Conservation (phyloP, 1,140 invertebrate genomes). For the Heliconius hewitsoni region DNA sequence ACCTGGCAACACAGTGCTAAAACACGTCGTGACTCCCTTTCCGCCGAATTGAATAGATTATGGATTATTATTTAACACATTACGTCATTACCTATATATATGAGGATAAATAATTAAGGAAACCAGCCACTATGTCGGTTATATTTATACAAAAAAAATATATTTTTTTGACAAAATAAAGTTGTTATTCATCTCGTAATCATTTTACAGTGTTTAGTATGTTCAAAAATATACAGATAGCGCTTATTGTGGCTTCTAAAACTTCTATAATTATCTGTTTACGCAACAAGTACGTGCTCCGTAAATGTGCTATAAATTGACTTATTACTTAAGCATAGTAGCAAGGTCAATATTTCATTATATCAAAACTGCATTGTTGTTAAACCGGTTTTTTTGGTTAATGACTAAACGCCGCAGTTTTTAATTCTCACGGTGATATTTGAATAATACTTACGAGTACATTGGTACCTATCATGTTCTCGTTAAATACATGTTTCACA, state of each 20-base stretch:
- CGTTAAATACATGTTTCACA: neutral
- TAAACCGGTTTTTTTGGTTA: neutral
- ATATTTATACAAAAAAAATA: no score
- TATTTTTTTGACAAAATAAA: neutral
- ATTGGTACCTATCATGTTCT: neutral
- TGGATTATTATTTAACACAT: no score
- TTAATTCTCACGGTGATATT: neutral
- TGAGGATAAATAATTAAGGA: no score
- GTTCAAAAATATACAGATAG: neutral
- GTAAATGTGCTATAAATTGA: conserved; percentile 33
- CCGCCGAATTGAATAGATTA: no score
- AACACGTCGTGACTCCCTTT: no score
- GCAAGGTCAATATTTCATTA: conserved; percentile 43
- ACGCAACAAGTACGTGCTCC: conserved; percentile 35
- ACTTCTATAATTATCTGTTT: conserved; percentile 55
- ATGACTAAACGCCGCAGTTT: neutral
- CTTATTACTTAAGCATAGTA: conserved; percentile 20
- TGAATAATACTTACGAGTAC: neutral
- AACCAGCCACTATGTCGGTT: neutral
- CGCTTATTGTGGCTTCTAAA: conserved; percentile 44
- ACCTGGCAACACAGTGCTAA: no score
- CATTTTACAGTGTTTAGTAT: neutral
- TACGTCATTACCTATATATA: no score
- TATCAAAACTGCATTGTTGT: conserved; percentile 8
- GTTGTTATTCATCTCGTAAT: neutral